Evolutionary conservation across 2,888 invertebrate species (phyloP).

Genomic region (Orthonychiurus folsomi): DNA sequence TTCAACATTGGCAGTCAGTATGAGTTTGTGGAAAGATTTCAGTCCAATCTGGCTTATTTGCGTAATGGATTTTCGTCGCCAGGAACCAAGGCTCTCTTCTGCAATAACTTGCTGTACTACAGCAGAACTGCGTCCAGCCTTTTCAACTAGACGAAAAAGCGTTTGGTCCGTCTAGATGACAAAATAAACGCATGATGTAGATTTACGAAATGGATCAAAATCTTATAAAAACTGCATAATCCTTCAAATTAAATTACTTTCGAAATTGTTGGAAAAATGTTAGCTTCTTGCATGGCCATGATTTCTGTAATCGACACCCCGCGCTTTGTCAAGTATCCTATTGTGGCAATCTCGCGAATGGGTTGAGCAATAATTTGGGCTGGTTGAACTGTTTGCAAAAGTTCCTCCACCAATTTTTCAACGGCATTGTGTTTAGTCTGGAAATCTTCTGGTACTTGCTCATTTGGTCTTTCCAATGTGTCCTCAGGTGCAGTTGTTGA

Average conservation of each 20-base stretch:
- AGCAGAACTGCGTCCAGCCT: background rate
- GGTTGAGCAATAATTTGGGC: slow-evolving; percentile 44
- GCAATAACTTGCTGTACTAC: background rate
- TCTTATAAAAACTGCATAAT: too few species aligned
- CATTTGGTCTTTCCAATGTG: too few species aligned
- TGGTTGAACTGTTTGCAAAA: background rate
- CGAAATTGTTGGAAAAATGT: too few species aligned
- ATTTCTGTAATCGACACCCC: slow-evolving; percentile 69
- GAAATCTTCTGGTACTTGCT: too few species aligned
- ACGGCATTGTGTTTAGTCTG: too few species aligned
- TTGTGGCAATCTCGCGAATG: slow-evolving; percentile 69
- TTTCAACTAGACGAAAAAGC: background rate
- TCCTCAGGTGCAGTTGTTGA: too few species aligned
- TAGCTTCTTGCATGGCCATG: slow-evolving; percentile 51
- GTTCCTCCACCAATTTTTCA: background rate
- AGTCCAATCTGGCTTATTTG: background rate
- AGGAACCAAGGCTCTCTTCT: background rate
- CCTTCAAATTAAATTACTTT: too few species aligned
- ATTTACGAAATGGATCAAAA: too few species aligned
- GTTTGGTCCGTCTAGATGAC: background rate
- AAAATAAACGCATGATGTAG: too few species aligned
- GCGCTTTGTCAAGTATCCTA: slow-evolving; percentile 65
- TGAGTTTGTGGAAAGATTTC: slow-evolving; percentile 1
- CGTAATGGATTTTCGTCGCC: background rate
- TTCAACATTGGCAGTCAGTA: background rate